Evolutionary conservation across 2,113 vertebrate species (phyloP).

Genomic region (Tichodroma muraria): DNA sequence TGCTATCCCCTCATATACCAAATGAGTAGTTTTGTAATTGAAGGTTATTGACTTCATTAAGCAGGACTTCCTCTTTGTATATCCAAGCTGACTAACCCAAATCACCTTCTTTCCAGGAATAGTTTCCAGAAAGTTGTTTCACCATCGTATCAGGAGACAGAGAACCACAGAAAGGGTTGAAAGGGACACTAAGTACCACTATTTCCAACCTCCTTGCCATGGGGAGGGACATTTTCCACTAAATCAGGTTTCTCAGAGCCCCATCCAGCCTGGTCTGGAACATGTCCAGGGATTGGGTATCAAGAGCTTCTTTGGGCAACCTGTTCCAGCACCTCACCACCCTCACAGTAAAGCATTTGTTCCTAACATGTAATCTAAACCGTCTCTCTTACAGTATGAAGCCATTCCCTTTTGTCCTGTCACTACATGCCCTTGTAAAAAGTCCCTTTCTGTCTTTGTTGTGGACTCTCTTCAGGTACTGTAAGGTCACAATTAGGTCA

Average conservation of each 20-base stretch:
- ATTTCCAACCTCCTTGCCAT: neutral
- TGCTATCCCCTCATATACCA: neutral
- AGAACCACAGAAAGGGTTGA: neutral
- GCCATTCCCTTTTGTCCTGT: neutral
- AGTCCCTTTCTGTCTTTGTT: neutral
- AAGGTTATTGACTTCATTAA: neutral
- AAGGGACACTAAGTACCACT: neutral
- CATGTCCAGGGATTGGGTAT: neutral
- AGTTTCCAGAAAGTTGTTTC: neutral
- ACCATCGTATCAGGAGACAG: neutral
- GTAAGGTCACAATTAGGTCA: neutral
- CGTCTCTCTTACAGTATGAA: neutral
- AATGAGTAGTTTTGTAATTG: neutral
- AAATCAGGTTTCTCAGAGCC: neutral
- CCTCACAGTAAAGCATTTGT: neutral
- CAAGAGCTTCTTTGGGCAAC: neutral
- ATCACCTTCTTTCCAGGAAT: neutral
- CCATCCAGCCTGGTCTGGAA: neutral
- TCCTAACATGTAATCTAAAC: neutral
- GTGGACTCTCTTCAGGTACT: neutral
- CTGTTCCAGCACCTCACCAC: neutral
- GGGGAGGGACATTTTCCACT: neutral
- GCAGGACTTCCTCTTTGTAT: neutral
- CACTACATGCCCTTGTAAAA: neutral
- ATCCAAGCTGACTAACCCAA: neutral